Evolutionary conservation across 1,140 invertebrate genomes (phyloP).

Genomic region (Dryas iulia): DNA sequence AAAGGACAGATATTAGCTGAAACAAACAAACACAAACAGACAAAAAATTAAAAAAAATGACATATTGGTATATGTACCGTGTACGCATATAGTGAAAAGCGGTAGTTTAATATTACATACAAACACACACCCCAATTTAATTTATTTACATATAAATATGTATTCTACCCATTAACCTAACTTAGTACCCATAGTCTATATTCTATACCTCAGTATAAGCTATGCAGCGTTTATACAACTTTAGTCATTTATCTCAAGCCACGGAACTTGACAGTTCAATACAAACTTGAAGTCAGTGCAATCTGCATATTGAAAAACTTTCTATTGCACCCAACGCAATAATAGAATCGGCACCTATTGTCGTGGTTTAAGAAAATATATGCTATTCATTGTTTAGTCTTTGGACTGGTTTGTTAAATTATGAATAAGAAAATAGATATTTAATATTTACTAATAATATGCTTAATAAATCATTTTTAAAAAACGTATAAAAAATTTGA

Average conservation of each 20-base stretch:
- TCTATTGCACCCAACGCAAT: conserved; percentile 18
- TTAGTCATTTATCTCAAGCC: conserved; percentile 4
- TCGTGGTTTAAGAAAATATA: conserved; percentile 14
- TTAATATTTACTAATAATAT: too few species aligned
- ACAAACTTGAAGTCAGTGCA: conserved; percentile 8
- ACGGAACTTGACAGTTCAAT: conserved; percentile 7
- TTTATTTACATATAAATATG: too few species aligned
- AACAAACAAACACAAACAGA: too few species aligned
- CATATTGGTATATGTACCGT: too few species aligned
- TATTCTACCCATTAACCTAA: too few species aligned
- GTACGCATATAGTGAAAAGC: too few species aligned
- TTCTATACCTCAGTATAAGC: background rate
- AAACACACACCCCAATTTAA: too few species aligned
- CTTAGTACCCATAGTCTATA: background rate
- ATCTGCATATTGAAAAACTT: conserved; percentile 18
- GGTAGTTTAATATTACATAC: too few species aligned
- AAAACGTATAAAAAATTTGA: too few species aligned
- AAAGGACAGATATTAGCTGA: too few species aligned
- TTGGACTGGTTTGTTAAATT: background rate
- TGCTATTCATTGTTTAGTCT: conserved; percentile 2
- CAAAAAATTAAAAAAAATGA: too few species aligned
- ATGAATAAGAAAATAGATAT: background rate
- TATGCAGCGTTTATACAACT: conserved; percentile 2
- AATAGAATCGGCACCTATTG: conserved; percentile 14
- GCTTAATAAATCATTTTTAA: too few species aligned